Evolutionary conservation across 2,113 vertebrate genomes (phyloP).

Genomic region (Nyctibius bracteatus): DNA sequence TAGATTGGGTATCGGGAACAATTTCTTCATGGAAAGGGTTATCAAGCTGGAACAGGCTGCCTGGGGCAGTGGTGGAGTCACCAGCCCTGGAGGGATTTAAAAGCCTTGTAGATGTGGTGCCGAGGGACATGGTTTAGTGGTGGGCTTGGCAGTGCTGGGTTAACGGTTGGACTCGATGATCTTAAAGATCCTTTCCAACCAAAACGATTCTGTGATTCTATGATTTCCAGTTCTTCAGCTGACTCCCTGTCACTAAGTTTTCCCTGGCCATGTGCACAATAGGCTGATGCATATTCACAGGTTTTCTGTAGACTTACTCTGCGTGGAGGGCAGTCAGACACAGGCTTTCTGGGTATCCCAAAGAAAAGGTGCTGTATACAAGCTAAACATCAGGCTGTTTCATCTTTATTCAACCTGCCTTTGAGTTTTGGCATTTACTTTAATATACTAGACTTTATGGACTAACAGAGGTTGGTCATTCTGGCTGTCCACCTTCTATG

Average conservation of each 20-base stretch:
- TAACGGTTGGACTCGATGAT: too few species aligned
- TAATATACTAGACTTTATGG: neutral
- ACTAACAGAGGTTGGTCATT: neutral
- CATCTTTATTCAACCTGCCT: neutral
- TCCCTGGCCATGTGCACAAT: neutral
- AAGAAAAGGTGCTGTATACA: neutral
- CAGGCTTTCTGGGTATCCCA: neutral
- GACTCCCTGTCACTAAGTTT: too few species aligned
- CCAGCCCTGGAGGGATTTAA: too few species aligned
- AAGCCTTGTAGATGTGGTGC: too few species aligned
- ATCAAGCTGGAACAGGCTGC: too few species aligned
- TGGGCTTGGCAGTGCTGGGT: too few species aligned
- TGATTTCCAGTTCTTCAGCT: neutral
- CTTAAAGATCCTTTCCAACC: too few species aligned
- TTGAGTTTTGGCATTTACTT: neutral
- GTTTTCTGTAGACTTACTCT: neutral
- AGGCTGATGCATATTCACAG: rapidly evolving
- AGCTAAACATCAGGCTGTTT: neutral
- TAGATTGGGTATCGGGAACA: too few species aligned
- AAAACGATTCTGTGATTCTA: too few species aligned
- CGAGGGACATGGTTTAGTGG: too few species aligned
- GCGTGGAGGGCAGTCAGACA: neutral
- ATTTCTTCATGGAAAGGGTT: too few species aligned
- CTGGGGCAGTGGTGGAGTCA: too few species aligned
- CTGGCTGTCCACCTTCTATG: neutral